Percentiles rank a stretch among this genome's conserved stretches.
phyloP scores from a whole-genome alignment of 2,888 invertebrate species.

The Achlya flavicornis region DNA sequence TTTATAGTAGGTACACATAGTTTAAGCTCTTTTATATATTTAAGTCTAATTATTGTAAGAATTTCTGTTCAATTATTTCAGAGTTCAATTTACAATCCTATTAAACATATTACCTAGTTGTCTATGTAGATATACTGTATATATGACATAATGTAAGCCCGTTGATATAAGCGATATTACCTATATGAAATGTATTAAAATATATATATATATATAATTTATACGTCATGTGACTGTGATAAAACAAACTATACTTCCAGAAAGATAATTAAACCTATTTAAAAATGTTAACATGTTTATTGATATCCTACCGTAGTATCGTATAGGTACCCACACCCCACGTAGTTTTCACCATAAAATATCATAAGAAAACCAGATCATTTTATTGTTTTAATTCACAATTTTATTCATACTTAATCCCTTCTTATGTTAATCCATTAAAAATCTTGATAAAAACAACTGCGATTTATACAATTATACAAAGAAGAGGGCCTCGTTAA shows the following conservation, averaged over 20 bases:
- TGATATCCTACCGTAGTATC: no score
- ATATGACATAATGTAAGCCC: no score
- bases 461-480: not conserved
- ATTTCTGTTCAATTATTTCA: no score
- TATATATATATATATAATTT: not conserved
- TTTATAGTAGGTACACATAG: no score
- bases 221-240: not conserved
- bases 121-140: not conserved
- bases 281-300: not conserved
- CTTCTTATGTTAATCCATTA: not conserved
- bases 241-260: not conserved
- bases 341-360: no score
- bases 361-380: no score
- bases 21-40: no score
- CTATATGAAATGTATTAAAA: not conserved
- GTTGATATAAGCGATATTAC: no score
- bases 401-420: not conserved
- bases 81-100: no score
- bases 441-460: not conserved
- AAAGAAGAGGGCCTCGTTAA: not conserved
- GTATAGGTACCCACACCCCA: no score
- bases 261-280: not conserved
- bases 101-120: no score
- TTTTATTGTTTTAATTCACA: not conserved
- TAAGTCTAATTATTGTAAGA: no score